Base-by-base conservation (phyloP, 2,113 vertebrate genomes). In the Cathartes aura region DNA sequence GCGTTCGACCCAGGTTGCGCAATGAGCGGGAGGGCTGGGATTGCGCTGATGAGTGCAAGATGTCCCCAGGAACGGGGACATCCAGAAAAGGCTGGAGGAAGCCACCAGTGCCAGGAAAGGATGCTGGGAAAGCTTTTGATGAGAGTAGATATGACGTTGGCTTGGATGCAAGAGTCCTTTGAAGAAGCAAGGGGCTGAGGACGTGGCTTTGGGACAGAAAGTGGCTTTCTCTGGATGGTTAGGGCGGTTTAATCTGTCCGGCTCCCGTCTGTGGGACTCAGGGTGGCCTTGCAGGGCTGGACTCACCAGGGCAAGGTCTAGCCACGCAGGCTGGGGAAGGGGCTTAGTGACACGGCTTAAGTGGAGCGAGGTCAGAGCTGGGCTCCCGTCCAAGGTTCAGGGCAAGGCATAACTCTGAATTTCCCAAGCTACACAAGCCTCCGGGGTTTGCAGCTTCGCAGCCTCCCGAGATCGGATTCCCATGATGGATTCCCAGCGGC, bases 341-440 rank as follows among this genome's bases (percentile, higher is more conserved):
- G 78, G 74, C 17, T 86, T 16, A 29, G 70, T 60, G 90, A 92
- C 78, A 85, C 0, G 0, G 70, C 60, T 87, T 1, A 6, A 18
- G 26, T 0, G 8, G 60, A 82, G 47, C 6, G 3, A 83, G 90
- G 38, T 83, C 55, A 58, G 89, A 84, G 89, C 89, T 68, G 96
- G 95, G 97, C 95, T 93, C 83, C 27, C 1, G 0, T 78, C 91
- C 96, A 97, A 75, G 91, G 86, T 56, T 24, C 64, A 87, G 82
- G 72, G 89, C 92, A 81, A 82, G 63, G 94, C 92, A 43, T 10
- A 42, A 2, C 56, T 75, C 73, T 1, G 21, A 40, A 36, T 93
- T 97, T 96, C 92, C 87, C 93, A 95, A 96, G 95, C 92, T 90
- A 75, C 74, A 93, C 87, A 40, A 34, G 4, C 72, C 93, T 73